A percentile compares a stretch with the other conserved stretches of the same genome.
Conservation (phyloP, 2,888 invertebrate genomes). For the Nemurella pictetii region DNA sequence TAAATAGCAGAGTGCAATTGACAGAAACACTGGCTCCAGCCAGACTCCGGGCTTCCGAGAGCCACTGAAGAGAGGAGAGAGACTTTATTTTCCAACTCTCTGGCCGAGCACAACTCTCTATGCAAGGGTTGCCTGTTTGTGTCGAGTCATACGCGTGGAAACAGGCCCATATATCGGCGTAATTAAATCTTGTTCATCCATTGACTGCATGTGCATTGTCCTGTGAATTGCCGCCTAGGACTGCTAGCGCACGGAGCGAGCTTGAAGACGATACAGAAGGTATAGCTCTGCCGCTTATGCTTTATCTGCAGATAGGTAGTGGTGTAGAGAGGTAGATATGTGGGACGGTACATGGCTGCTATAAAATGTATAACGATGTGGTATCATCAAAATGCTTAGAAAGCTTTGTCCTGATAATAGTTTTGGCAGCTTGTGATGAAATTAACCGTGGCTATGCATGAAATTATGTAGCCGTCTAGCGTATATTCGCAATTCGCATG, state of each 20-base stretch:
- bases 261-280: not conserved
- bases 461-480: too few relatives aligned
- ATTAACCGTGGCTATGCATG: too few relatives aligned
- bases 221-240: not conserved
- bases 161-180: not conserved
- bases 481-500: too few relatives aligned
- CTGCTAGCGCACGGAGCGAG: not conserved
- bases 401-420: not conserved
- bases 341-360: too few relatives aligned
- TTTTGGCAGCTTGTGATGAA: not conserved
- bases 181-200: not conserved
- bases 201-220: not conserved
- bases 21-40: too few relatives aligned
- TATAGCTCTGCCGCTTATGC: not conserved
- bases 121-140: not conserved
- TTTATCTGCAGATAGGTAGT: not conserved
- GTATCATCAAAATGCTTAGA: not conserved
- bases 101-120: too few relatives aligned
- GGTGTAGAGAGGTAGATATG: not conserved
- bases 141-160: not conserved
- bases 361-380: not conserved
- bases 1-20: too few relatives aligned
- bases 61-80: too few relatives aligned
- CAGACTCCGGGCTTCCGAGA: too few relatives aligned
- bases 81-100: too few relatives aligned